Evolutionary conservation across 2,113 vertebrate genomes (phyloP).

Genomic region (Rhinoptilus africanus): DNA sequence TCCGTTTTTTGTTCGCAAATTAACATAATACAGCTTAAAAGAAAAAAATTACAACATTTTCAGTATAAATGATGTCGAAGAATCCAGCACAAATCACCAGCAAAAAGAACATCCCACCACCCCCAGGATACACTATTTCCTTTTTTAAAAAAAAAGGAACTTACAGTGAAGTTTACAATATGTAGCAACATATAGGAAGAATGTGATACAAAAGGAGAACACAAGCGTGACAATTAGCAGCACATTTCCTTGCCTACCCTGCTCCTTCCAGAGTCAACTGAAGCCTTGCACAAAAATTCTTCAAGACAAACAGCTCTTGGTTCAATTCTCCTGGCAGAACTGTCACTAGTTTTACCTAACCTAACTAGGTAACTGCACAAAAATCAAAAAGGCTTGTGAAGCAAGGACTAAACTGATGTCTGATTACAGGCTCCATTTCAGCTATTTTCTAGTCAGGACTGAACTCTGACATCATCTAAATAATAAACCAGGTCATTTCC

Average conservation of each 20-base stretch:
- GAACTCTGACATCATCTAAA: background rate
- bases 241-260: background rate
- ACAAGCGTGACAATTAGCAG: background rate
- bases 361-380: background rate
- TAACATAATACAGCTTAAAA: constrained; percentile 87
- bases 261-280: background rate
- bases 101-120: background rate
- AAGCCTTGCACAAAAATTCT: background rate
- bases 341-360: background rate
- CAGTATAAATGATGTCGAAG: constrained; percentile 11
- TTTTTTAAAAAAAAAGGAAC: background rate
- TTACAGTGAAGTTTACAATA: background rate
- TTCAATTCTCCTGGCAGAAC: background rate
- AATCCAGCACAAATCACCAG: background rate
- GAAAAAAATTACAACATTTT: constrained; percentile 50
- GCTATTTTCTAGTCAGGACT: background rate
- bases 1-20: constrained; percentile 81
- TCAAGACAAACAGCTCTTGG: background rate
- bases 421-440: background rate
- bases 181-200: background rate
- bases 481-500: background rate
- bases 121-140: background rate
- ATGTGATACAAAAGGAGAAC: background rate
- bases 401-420: background rate
- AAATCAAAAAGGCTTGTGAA: background rate